Conservation (phyloP, 1,140 invertebrate genomes). For the Leptinotarsa defecta region DNA sequence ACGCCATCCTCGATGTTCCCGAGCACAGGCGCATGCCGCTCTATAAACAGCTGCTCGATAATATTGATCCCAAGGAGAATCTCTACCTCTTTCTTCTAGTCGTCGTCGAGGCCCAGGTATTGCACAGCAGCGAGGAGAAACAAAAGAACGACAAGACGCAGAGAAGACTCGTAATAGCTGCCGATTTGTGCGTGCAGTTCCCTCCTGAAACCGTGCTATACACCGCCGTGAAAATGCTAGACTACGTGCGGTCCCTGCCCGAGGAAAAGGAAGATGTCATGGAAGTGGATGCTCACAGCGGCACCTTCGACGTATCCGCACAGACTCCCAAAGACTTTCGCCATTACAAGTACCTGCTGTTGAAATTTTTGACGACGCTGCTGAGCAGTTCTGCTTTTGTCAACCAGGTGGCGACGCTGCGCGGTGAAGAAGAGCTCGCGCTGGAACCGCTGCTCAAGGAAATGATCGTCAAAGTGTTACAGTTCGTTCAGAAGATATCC, state of each 20-base stretch:
- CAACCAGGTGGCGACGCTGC: constrained; percentile 62
- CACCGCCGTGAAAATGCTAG: constrained; percentile 68
- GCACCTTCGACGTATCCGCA: constrained; percentile 68
- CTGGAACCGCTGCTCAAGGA: constrained; percentile 68
- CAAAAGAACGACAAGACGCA: constrained; percentile 52
- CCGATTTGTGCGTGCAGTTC: constrained; percentile 70
- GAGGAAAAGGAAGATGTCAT: constrained; percentile 63
- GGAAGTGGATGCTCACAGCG: constrained; percentile 52
- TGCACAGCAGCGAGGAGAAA: constrained; percentile 59
- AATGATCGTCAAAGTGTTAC: constrained; percentile 70
- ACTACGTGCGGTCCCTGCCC: constrained; percentile 70
- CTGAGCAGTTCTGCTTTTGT: constrained; percentile 71
- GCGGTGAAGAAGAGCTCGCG: constrained; percentile 53
- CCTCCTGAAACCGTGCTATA: constrained; percentile 65
- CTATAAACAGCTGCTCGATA: constrained; percentile 78
- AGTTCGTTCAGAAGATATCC: constrained; percentile 68
- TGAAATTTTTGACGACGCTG: constrained; percentile 72
- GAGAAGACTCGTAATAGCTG: constrained; percentile 67
- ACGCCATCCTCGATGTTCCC: constrained; percentile 86
- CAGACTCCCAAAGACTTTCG: constrained; percentile 71
- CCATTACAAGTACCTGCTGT: constrained; percentile 79
- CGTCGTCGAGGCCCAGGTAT: constrained; percentile 70
- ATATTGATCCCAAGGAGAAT: constrained; percentile 70
- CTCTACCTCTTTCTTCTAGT: constrained; percentile 79
- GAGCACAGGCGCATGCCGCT: constrained; percentile 81